Evolutionary conservation across 2,113 vertebrate species (phyloP).

Genomic region (Amazona vittata): DNA sequence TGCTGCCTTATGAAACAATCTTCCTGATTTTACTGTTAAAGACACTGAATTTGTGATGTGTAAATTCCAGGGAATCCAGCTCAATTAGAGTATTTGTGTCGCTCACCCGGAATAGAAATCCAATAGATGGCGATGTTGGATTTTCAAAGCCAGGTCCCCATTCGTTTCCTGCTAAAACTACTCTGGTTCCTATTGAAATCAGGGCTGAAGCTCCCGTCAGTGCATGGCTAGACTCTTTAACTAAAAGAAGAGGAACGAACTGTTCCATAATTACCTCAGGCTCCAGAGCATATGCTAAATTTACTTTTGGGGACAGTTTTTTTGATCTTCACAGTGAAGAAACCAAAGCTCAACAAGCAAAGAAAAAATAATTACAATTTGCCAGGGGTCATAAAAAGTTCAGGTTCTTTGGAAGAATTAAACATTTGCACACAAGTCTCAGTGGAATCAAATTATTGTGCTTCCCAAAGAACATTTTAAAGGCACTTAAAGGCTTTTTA

Average conservation of each 20-base stretch:
- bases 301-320: neutral
- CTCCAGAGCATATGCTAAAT: neutral
- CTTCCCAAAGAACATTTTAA: neutral
- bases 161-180: neutral
- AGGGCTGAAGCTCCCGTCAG: neutral
- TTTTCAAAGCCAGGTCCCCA: neutral
- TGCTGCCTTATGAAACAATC: neutral
- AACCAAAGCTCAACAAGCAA: neutral
- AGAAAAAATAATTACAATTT: slow-evolving; percentile 26
- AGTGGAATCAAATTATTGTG: slow-evolving; percentile 1
- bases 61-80: neutral
- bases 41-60: neutral
- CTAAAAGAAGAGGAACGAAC: neutral
- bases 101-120: neutral
- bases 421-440: slow-evolving; percentile 33
- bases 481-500: slow-evolving; percentile 30
- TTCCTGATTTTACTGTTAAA: neutral
- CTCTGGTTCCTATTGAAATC: neutral
- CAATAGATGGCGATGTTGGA: slow-evolving; percentile 56
- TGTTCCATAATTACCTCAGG: neutral
- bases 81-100: neutral
- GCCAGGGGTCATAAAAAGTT: slow-evolving; percentile 16
- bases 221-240: neutral
- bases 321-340: neutral
- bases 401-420: slow-evolving; percentile 3